These are phyloP conservation scores for Cerceris ruficornis DNA, from an alignment of 2,888 invertebrate genomes.

Conservation along the genomic window DNA sequence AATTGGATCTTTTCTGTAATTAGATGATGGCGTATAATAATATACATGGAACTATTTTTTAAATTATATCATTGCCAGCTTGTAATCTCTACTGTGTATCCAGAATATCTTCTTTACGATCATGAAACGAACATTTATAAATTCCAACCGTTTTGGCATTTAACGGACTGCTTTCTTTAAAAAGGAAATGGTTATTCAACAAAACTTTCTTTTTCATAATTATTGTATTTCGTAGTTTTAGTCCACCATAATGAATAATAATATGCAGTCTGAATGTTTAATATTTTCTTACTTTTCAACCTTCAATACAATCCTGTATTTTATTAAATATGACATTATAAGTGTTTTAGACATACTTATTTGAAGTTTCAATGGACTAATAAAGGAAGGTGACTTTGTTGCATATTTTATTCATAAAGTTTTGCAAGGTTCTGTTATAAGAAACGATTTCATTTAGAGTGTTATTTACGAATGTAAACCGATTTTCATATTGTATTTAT, in stretches of 20 bases:
- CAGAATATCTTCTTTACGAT: conserved; percentile 30
- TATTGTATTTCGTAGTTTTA: conserved; percentile 34
- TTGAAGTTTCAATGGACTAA: background rate
- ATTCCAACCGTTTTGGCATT: conserved; percentile 43
- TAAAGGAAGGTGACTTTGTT: too few relatives aligned
- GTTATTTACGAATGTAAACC: conserved; percentile 31
- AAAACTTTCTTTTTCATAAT: conserved; percentile 36
- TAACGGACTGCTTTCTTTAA: conserved; percentile 24
- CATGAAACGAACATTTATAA: conserved; percentile 28
- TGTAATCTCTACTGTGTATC: conserved; percentile 10
- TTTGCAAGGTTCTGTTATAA: too few relatives aligned
- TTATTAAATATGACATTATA: conserved; percentile 22
- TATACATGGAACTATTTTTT: conserved; percentile 16
- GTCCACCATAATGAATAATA: conserved; percentile 32
- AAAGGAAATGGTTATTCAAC: conserved; percentile 32
- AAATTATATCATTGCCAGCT: conserved; percentile 21
- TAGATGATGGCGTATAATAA: conserved; percentile 14
- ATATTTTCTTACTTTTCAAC: conserved; percentile 33
- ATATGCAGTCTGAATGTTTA: conserved; percentile 30
- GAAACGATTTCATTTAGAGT: background rate
- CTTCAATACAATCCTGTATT: conserved; percentile 22
- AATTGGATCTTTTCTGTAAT: conserved; percentile 33
- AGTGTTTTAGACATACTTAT: conserved; percentile 27
- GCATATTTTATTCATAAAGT: too few relatives aligned
- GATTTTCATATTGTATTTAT: conserved; percentile 34